Conservation (phyloP, 2,113 vertebrate species). For the Sterna hirundo region DNA sequence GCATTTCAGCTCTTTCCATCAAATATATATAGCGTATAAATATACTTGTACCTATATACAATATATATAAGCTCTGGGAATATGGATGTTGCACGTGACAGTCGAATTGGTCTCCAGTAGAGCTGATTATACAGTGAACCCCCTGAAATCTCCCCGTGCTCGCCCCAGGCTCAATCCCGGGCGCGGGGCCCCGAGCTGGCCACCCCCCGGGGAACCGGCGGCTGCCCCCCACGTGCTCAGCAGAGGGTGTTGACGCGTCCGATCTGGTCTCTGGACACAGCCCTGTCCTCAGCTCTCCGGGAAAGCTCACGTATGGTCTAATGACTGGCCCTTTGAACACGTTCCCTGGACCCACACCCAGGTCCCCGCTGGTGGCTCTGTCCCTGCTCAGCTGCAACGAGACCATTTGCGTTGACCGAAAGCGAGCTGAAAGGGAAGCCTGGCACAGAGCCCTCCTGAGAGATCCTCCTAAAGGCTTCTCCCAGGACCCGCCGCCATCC, state of each 20-base stretch:
- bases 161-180: fast-evolving
- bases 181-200: not conserved
- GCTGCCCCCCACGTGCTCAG: not conserved
- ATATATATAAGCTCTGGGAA: not conserved
- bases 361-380: not conserved
- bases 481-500: not conserved
- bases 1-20: not conserved
- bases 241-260: fast-evolving
- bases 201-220: fast-evolving
- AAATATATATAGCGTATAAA: not conserved
- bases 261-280: not conserved
- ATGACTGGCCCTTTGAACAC: not conserved
- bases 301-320: not conserved
- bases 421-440: not conserved
- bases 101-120: not conserved
- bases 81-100: fast-evolving
- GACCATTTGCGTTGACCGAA: not conserved
- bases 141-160: not conserved
- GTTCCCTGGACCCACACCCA: not conserved
- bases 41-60: not conserved
- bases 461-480: not conserved
- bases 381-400: not conserved
- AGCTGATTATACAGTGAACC: not conserved
- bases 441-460: not conserved
- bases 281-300: not conserved